phyloP scores from a whole-genome alignment of 2,797 vertebrate genomes.

The Mico argentatus region DNA sequence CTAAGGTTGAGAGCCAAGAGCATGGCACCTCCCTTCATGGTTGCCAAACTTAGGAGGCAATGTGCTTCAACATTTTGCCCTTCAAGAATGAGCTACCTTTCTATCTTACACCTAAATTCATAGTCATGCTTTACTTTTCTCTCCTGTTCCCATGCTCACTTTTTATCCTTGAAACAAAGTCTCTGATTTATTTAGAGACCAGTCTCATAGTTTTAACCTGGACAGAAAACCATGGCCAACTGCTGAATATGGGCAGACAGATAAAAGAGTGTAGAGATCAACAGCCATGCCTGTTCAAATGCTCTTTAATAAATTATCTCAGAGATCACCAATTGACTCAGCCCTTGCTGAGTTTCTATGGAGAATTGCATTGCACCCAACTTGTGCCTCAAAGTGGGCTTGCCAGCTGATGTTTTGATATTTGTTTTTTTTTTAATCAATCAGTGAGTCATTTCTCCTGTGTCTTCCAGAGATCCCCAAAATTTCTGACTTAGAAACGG shows the following conservation, averaged over 20 bases:
- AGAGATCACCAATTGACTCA: background rate
- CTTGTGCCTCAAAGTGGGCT: background rate
- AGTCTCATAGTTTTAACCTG: background rate
- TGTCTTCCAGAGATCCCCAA: background rate
- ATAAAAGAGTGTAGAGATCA: background rate
- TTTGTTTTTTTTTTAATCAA: background rate
- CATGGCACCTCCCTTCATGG: background rate
- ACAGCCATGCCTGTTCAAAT: background rate
- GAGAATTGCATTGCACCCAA: background rate
- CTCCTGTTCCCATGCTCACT: background rate
- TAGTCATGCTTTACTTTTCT: background rate
- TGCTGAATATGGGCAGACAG: background rate
- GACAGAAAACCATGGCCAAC: background rate
- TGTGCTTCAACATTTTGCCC: background rate
- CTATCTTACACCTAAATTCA: background rate
- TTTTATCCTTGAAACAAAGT: background rate
- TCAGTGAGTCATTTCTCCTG: background rate
- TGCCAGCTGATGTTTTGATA: background rate
- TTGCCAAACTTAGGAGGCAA: background rate
- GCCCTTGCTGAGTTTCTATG: background rate
- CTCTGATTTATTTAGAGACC: background rate
- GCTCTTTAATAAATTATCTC: background rate
- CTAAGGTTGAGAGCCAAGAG: background rate
- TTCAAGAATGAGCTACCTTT: background rate
- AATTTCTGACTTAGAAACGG: background rate